Evolutionary conservation across 2,113 vertebrate species (phyloP), one percentile per base, ranked within the genome.

Genomic region (Solea senegalensis): DNA sequence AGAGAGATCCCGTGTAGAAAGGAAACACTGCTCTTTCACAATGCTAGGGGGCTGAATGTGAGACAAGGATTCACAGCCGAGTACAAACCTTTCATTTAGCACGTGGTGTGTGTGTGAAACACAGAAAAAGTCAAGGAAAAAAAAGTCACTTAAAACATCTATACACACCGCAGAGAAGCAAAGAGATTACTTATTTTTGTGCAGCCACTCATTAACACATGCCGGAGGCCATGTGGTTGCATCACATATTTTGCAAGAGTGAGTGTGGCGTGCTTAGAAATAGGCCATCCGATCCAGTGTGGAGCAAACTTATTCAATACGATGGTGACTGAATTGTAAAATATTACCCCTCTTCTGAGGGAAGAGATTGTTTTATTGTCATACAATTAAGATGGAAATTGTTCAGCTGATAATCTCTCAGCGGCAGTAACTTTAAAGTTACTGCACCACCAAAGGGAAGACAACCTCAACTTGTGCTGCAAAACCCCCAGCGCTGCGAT

Each of bases 161-260:
- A 74, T 65, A 75, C 65, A 75, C 81, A 80, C 80, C 61, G 67
- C 27, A 28, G 61, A 78, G 72, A 21, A 77, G 72, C 60, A 76
- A 67, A 75, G 78, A 64, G 66, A 62, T 3, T 7, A 80, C 77
- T 82, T 89, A 76, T 89, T 89, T 86, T 86, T 84, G 74, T 83
- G 84, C 82, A 74, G 83, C 50, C 50, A 71, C 87, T 92, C 88
- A 83, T 92, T 90, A 87, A 90, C 92, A 85, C 79, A 82, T 27
- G 71, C 88, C 83, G 56, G 48, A 64, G 84, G 90, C 86, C 72
- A 64, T 70, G 34, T 76, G 80, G 91, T 85, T 50, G 16, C 86
- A 85, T 88, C 85, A 76, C 75, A 84, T 85, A 80, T 85, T 82
- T 83, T 63, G 40, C 60, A 80, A 67, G 80, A 77, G 14, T 64